A percentile compares a stretch with the other conserved stretches of the same genome.
phyloP scores from a whole-genome alignment of 2,797 vertebrate genomes.

The Lophotriccus pileatus region DNA sequence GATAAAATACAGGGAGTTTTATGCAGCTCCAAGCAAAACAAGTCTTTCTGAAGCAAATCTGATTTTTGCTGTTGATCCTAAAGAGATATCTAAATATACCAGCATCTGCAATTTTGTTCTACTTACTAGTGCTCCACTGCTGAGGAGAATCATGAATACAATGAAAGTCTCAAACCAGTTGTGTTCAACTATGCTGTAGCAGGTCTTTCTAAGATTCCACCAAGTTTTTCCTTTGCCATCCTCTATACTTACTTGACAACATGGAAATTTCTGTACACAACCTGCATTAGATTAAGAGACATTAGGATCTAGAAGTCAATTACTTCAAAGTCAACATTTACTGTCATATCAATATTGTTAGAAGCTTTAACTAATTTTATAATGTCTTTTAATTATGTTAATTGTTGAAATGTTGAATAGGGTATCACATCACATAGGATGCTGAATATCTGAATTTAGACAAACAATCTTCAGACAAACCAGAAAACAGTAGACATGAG shows the following conservation, averaged over 20 bases:
- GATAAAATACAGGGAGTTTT: background rate
- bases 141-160: conserved; percentile 98
- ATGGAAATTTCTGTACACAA: conserved; percentile 85
- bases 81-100: background rate
- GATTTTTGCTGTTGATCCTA: background rate
- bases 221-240: conserved; percentile 89
- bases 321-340: background rate
- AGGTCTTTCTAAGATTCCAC: conserved; percentile 95
- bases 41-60: background rate
- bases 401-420: background rate
- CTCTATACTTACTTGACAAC: conserved; percentile 89
- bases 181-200: conserved; percentile 94
- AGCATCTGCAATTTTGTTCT: background rate
- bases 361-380: background rate
- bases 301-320: background rate
- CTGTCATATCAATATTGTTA: background rate
- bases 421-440: background rate
- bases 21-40: background rate
- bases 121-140: conserved; percentile 94
- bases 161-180: conserved; percentile 99
- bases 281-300: conserved; percentile 72
- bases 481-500: background rate
- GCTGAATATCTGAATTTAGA: background rate
- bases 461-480: background rate
- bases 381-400: background rate